phyloP scores from a whole-genome alignment of 2,888 invertebrate species.

The Macrosoma leucophasiata region DNA sequence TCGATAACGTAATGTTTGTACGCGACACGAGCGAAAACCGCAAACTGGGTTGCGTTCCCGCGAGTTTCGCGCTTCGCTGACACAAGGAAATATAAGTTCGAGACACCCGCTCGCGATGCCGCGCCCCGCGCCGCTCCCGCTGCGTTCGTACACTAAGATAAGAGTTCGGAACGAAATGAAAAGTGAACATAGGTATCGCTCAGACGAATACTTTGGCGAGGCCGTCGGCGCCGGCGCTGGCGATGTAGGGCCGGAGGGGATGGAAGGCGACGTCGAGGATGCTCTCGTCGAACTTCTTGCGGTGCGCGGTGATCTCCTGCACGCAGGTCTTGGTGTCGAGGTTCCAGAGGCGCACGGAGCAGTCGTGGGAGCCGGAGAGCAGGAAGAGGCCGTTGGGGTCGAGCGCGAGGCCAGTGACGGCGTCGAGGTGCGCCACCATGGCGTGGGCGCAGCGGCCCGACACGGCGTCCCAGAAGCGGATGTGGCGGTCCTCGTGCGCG shows the following conservation, averaged over 20 bases:
- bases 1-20: too few species aligned
- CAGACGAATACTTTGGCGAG: conserved; percentile 98
- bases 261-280: conserved; percentile 99
- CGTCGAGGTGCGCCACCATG: conserved; percentile 99
- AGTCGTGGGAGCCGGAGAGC: conserved; percentile 98
- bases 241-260: conserved; percentile 98
- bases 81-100: too few species aligned
- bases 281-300: conserved; percentile 99
- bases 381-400: conserved; percentile 99
- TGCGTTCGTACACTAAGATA: conserved; percentile 16
- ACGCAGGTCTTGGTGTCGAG: conserved; percentile 99
- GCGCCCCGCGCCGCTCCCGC: conserved; percentile 3
- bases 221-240: conserved; percentile 99
- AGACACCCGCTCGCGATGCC: conserved; percentile 1
- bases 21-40: too few species aligned
- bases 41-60: too few species aligned
- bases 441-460: conserved; percentile 96
- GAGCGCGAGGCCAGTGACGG: conserved; percentile 97
- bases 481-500: conserved; percentile 98
- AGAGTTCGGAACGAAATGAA: conserved; percentile 25
- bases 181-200: conserved; percentile 33
- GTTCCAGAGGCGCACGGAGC: conserved; percentile 99
- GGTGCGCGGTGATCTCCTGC: conserved; percentile 99
- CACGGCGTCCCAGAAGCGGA: conserved; percentile 98
- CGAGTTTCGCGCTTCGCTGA: too few species aligned